These are phyloP conservation scores for Sardinella longiceps DNA, from an alignment of 2,797 vertebrate genomes.

Conservation along the genomic window DNA sequence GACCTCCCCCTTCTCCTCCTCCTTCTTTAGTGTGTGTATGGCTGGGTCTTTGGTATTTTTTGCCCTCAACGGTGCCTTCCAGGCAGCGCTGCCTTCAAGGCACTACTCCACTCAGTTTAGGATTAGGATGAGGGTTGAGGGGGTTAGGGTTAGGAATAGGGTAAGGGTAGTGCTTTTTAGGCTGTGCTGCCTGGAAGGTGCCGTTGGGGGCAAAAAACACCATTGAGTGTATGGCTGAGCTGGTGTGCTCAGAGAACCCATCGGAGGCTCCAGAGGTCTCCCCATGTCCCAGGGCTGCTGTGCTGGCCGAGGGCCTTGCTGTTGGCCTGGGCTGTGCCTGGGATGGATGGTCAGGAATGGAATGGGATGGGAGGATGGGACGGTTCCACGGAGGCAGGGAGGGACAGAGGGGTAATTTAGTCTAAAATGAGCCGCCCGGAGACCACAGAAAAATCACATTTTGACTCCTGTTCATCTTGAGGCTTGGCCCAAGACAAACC, in stretches of 20 bases:
- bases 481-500: constrained; percentile 41
- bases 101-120: no score
- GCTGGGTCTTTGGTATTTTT: no score
- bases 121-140: no score
- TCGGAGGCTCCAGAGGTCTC: not conserved
- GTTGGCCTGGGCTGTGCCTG: not conserved
- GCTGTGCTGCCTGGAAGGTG: no score
- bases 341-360: not conserved
- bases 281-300: not conserved
- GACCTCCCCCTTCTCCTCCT: no score
- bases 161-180: no score
- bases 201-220: no score
- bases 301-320: not conserved
- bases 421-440: constrained; percentile 54
- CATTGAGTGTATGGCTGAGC: not conserved
- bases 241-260: not conserved
- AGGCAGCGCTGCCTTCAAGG: no score
- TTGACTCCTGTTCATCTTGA: constrained; percentile 43
- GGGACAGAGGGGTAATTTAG: constrained; percentile 55
- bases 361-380: not conserved
- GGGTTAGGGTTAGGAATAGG: no score
- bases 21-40: no score
- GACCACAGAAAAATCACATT: constrained; percentile 48
- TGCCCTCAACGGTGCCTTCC: no score
- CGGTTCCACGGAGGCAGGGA: constrained; percentile 39